Base-by-base conservation (phyloP, 92 coral and sea anemone genomes). In the Virgularia gustaviana region DNA sequence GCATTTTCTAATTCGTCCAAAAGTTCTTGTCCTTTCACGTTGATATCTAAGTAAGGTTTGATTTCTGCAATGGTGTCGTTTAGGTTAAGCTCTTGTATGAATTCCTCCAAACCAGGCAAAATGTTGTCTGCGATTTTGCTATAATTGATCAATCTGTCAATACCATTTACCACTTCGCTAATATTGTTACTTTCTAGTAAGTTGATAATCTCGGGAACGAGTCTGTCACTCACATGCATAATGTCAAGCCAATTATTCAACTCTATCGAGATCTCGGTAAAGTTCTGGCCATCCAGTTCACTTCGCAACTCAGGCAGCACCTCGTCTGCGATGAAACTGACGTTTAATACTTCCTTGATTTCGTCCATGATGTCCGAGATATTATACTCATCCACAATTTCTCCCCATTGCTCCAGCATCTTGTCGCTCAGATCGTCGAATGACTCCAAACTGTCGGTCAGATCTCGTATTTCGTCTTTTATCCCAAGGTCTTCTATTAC, bases 1-100 rank as follows among this genome's bases (percentile, higher is more conserved):
- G 42, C 13, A 9, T 64, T 20, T 22, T 64, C 31, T n/a, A 64
- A 13, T 19, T 64, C 71, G 54, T 64, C 71, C 18, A 64, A 64
- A 51, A 64, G 8, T 7, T 22, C 30, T 7, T 54, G 34, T 2
- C 49, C 51, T 1, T 22, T 1, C 52, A 7, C 32, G 32, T 32
- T 41, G 32, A 64, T 39, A 27, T 64, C 22, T 7, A 39, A 27
- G 2, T 19, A 13, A 16, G 38, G 38, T 27, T 35, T 41, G 19
- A 64, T 39, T n/a, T 64, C 71, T 1, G 29, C 51, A 2, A 64
- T 3, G 4, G 34, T 39, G 0, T 64, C 54, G 6, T 15, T 38
- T 8, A 61, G 34, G 2, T 64, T 35, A 8, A 15, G 20, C 1
- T 64, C 54, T 18, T 38, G 18, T 1, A 64, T 16, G 15, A 64